Conservation (phyloP, 92 coral and sea anemone genomes). For the Epizoanthus fatuus region DNA sequence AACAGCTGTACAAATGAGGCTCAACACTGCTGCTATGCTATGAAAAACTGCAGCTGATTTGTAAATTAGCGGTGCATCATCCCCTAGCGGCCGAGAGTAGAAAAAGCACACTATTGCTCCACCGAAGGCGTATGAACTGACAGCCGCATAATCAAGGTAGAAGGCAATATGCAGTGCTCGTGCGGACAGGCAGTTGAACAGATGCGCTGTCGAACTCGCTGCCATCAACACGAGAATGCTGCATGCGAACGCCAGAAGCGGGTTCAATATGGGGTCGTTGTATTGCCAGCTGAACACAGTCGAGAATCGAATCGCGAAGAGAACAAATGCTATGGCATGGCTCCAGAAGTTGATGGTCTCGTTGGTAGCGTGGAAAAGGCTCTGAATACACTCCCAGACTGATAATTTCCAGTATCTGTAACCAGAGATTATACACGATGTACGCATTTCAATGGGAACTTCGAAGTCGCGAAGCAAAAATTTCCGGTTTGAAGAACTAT, state of each 20-base stretch:
- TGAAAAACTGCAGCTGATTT: constrained; percentile 20
- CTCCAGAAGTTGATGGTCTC: constrained; percentile 68
- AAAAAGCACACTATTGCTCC: constrained; percentile 59
- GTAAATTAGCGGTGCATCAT: constrained; percentile 36
- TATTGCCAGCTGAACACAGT: constrained; percentile 46
- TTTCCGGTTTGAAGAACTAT: neutral
- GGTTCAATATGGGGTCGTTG: constrained; percentile 56
- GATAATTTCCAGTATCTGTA: constrained; percentile 49
- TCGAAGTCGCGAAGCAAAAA: constrained; percentile 32
- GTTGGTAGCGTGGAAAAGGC: constrained; percentile 46
- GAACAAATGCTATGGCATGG: constrained; percentile 56
- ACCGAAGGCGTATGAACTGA: constrained; percentile 51
- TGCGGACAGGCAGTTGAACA: constrained; percentile 54
- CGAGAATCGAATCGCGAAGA: constrained; percentile 44
- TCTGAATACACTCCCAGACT: constrained; percentile 47
- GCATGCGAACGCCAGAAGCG: constrained; percentile 58
- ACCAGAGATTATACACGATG: constrained; percentile 47
- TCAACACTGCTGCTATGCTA: constrained; percentile 8
- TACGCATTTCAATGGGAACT: constrained; percentile 57
- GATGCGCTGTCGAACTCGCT: constrained; percentile 59
- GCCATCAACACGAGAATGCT: constrained; percentile 55
- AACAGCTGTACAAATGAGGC: constrained; percentile 21
- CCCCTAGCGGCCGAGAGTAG: constrained; percentile 57
- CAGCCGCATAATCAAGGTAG: constrained; percentile 66
- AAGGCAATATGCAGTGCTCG: constrained; percentile 52